These are phyloP conservation scores for Argyrosomus regius DNA, from an alignment of 2,797 vertebrate species.

Conservation along the genomic window DNA sequence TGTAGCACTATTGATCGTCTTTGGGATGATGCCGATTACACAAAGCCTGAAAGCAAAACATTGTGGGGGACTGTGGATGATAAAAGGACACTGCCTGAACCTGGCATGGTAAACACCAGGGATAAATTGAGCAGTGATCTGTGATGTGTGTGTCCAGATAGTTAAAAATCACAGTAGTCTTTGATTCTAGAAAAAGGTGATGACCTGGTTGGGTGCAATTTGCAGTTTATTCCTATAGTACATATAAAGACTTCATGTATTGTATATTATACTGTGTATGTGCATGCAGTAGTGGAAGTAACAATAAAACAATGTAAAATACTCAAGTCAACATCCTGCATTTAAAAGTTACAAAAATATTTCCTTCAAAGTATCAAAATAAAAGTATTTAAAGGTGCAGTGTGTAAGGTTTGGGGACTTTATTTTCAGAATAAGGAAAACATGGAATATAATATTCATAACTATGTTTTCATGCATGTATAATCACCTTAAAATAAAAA, in stretches of 20 bases:
- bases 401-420: too few relatives aligned
- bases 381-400: too few relatives aligned
- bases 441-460: too few relatives aligned
- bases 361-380: not conserved
- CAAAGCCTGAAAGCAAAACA: constrained; percentile 40
- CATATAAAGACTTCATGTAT: not conserved
- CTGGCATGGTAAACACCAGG: constrained; percentile 48
- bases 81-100: constrained; percentile 43
- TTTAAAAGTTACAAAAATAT: not conserved
- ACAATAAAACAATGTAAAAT: too few relatives aligned
- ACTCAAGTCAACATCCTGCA: not conserved
- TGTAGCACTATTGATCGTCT: constrained; percentile 69
- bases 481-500: too few relatives aligned
- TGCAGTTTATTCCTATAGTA: not conserved
- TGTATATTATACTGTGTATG: not conserved
- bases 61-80: constrained; percentile 49
- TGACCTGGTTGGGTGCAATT: constrained; percentile 3
- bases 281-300: not conserved
- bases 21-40: constrained; percentile 65
- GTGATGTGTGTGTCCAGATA: constrained; percentile 38
- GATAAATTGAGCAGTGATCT: constrained; percentile 49
- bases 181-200: constrained; percentile 13
- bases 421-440: too few relatives aligned
- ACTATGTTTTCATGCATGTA: too few relatives aligned
- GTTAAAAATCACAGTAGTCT: constrained; percentile 31